Evolutionary conservation across 1,140 invertebrate genomes (phyloP).

Genomic region (Goniozus legneri): DNA sequence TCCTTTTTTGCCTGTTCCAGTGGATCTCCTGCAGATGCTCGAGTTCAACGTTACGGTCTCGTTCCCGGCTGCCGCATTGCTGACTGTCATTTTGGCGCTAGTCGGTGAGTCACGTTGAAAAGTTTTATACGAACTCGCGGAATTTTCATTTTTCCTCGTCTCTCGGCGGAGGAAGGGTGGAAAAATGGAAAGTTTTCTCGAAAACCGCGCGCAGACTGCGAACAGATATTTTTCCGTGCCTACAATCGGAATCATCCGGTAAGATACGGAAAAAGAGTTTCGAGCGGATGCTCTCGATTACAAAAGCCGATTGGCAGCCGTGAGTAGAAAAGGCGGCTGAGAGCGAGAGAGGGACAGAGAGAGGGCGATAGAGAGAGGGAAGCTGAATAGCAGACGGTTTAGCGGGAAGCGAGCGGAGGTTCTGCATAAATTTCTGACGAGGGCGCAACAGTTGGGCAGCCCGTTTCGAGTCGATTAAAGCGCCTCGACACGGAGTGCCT

Average conservation of each 20-base stretch:
- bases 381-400: constrained; percentile 39
- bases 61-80: constrained; percentile 91
- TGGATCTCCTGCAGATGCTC: constrained; percentile 95
- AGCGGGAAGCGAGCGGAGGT: too few species aligned
- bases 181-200: constrained; percentile 5
- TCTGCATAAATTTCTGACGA: constrained; percentile 45
- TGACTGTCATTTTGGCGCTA: constrained; percentile 95
- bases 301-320: too few species aligned
- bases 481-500: too few species aligned
- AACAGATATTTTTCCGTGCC: too few species aligned
- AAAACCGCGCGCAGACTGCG: constrained; percentile 15
- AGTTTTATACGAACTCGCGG: background rate
- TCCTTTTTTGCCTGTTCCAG: constrained; percentile 61
- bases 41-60: constrained; percentile 90
- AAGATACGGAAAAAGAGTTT: too few species aligned
- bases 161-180: background rate
- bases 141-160: too few species aligned
- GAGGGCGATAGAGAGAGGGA: constrained; percentile 7
- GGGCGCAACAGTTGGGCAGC: constrained; percentile 44
- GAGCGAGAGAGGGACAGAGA: constrained; percentile 10
- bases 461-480: too few species aligned
- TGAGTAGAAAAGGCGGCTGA: too few species aligned
- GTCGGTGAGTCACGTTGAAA: constrained; percentile 75
- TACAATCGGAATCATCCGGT: background rate
- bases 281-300: too few species aligned